Evolutionary conservation across 2,888 invertebrate genomes (phyloP), one percentile per base, ranked within the genome.

Genomic region (Trissolcus japonicus): DNA sequence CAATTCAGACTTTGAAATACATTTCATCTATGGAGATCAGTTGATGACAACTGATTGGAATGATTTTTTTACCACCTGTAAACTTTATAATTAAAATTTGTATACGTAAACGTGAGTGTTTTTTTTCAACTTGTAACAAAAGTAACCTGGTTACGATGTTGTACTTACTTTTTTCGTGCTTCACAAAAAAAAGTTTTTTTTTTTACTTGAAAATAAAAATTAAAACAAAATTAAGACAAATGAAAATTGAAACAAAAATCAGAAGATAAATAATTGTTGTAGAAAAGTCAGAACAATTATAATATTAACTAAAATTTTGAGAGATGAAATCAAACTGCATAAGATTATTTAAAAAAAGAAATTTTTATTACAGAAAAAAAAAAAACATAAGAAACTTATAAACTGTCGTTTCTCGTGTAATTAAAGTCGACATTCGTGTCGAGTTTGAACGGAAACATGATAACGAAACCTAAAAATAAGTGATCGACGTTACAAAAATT

Each of bases 371-470:
- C 54, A 60, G 46, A 35, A 35, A 35, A 35, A n/a, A n/a, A 29
- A 6, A 35, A 46, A 68, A 60, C 53, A 13, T 53, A 59, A 67
- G 67, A 60, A 68, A 68, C 48, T 7, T 43, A 60, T 54, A 68
- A 60, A 60, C 41, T 43, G 9, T 41, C 40, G 40, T 51, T 43
- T 41, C 21, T 60, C 13, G n/a, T 48, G 19, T 14, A 17, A 14
- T 53, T 19, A 13, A 4, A 48, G 40, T 54, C 62, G 48, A 54
- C 25, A 1, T 51, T 53, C 61, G 62, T 17, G 11, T 46, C 50
- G 35, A 65, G 7, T 6, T 11, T 4, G 17, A 41, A 50, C n/a
- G 19, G 46, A 57, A 57, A 50, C 1, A 19, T 35, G 40, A n/a
- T 54, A 29, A 17, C 4, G 13, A 67, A 51, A 51, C 53, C 11